Percentiles rank a stretch among this genome's conserved stretches.
Evolutionary conservation across 2,888 invertebrate genomes (phyloP).

Genomic region (Tetrapedia diversipes): DNA sequence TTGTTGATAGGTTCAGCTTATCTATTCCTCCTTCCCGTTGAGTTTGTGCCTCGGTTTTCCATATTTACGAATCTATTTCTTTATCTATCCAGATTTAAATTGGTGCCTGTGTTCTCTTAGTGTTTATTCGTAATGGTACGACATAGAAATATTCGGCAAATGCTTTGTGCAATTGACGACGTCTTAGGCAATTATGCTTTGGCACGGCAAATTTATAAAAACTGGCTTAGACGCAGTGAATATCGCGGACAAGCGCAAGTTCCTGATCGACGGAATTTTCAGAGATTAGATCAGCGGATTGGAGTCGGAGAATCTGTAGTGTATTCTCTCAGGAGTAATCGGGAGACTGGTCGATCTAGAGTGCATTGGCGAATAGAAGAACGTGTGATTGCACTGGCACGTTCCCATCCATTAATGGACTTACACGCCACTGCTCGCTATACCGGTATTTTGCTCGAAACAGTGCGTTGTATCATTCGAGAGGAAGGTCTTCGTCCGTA

Average conservation of each 20-base stretch:
- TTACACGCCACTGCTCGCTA: not conserved
- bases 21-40: no score
- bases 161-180: not conserved
- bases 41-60: not conserved
- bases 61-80: not conserved
- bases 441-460: not conserved
- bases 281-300: no score
- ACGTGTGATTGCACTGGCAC: conserved; percentile 1
- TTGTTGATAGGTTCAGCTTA: no score
- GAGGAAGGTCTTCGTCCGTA: conserved; percentile 1
- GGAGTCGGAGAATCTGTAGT: no score
- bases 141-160: not conserved
- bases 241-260: not conserved
- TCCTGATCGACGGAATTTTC: not conserved
- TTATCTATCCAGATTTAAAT: not conserved
- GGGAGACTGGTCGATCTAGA: not conserved
- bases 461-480: not conserved
- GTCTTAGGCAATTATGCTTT: not conserved
- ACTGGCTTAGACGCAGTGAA: not conserved
- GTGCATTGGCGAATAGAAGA: not conserved
- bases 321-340: not conserved
- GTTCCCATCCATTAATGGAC: not conserved
- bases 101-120: not conserved
- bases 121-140: not conserved
- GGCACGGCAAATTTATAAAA: not conserved